phyloP scores from a whole-genome alignment of 1,140 invertebrate genomes.

The Penaeus indicus region DNA sequence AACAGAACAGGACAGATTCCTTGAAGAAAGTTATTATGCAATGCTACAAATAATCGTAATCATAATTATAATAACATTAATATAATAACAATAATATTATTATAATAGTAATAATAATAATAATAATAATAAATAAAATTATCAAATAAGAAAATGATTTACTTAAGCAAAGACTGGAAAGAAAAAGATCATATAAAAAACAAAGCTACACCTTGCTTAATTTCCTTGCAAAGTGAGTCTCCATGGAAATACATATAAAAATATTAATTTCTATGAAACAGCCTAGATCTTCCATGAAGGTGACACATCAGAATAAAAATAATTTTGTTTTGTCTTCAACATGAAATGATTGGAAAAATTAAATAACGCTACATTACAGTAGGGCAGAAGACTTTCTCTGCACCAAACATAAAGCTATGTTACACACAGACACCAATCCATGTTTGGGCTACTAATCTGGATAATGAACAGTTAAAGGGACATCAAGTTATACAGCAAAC shows the following conservation, averaged over 20 bases:
- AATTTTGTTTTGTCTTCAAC: constrained; percentile 7
- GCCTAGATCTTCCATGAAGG: constrained; percentile 32
- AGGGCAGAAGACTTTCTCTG: constrained; percentile 11
- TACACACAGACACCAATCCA: constrained; percentile 46
- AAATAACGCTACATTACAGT: constrained; percentile 11
- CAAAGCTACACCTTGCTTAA: constrained; percentile 33
- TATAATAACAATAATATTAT: no score
- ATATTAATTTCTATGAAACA: constrained; percentile 51
- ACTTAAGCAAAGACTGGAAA: not conserved
- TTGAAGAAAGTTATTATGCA: constrained; percentile 38
- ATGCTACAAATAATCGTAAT: constrained; percentile 5
- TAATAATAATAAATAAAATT: constrained; percentile 1
- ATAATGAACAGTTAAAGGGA: constrained; percentile 43
- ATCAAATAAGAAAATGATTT: not conserved
- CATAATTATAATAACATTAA: not conserved
- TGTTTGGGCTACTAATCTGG: constrained; percentile 45
- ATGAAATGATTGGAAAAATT: constrained; percentile 27
- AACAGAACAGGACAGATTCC: constrained; percentile 13
- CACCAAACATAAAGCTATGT: constrained; percentile 47
- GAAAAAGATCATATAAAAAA: constrained; percentile 8
- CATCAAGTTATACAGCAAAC: constrained; percentile 51
- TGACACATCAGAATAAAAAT: constrained; percentile 37
- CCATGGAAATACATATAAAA: constrained; percentile 48
- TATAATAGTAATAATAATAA: no score
- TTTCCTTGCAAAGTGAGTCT: constrained; percentile 3